A percentile compares a stretch with the other conserved stretches of the same genome.
Evolutionary conservation across 2,888 invertebrate genomes (phyloP).

Genomic region (Clistopyga incitator): DNA sequence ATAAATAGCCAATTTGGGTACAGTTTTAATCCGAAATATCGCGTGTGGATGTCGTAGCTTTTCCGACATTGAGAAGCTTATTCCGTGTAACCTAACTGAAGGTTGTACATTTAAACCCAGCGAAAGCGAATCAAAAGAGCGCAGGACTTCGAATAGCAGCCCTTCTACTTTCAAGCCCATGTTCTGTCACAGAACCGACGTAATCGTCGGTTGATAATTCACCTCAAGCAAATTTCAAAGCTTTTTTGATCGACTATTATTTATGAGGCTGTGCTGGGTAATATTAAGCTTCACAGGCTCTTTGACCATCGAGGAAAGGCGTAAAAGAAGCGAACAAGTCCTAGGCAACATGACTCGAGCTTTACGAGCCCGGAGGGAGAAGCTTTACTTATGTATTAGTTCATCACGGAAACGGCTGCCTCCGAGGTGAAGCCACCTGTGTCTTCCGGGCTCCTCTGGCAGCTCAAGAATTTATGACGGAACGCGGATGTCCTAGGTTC

Average conservation of each 20-base stretch:
- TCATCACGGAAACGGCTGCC: constrained; percentile 78
- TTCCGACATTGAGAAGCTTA: too few relatives aligned
- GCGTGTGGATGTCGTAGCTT: too few relatives aligned
- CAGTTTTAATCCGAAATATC: too few relatives aligned
- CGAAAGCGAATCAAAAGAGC: constrained; percentile 2
- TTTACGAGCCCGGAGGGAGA: constrained; percentile 72
- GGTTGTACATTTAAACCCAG: too few relatives aligned
- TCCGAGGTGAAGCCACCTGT: constrained; percentile 75
- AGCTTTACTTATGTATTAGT: constrained; percentile 80
- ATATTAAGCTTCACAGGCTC: constrained; percentile 13
- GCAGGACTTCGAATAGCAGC: background rate
- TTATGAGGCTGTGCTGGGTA: background rate
- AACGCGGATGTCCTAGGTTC: constrained; percentile 34
- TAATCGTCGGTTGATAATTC: constrained; percentile 42
- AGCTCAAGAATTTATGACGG: constrained; percentile 77
- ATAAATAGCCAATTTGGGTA: too few relatives aligned
- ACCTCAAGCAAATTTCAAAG: background rate
- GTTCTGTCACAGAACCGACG: constrained; percentile 6
- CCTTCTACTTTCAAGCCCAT: constrained; percentile 10
- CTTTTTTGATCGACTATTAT: background rate
- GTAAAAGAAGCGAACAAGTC: background rate
- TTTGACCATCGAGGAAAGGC: background rate
- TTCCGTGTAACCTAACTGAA: too few relatives aligned
- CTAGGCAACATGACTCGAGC: constrained; percentile 58
- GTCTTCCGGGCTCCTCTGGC: constrained; percentile 65